phyloP scores from a whole-genome alignment of 2,888 invertebrate genomes.

The Drosophila atripex region DNA sequence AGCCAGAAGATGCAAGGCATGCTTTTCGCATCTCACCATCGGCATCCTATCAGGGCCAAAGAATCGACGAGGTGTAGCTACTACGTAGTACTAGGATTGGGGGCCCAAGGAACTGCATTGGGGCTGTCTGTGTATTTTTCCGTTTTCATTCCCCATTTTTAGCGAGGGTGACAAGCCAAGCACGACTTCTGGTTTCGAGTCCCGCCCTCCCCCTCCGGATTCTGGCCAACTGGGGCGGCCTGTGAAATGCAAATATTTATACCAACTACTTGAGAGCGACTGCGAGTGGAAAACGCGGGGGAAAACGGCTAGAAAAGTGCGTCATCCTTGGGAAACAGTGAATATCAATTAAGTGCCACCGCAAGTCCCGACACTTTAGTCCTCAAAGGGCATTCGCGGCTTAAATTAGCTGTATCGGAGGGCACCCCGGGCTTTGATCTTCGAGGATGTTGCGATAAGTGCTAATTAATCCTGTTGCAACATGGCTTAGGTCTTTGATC shows the following conservation, averaged over 20 bases:
- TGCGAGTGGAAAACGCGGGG: conserved; percentile 20
- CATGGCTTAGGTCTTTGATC: not conserved
- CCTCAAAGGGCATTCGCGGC: conserved; percentile 4
- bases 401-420: conserved; percentile 24
- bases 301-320: conserved; percentile 54
- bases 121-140: conserved; percentile 40
- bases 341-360: conserved; percentile 45
- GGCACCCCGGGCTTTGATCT: conserved; percentile 27
- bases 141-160: conserved; percentile 37
- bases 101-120: conserved; percentile 37
- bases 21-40: conserved; percentile 61
- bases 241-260: conserved; percentile 77
- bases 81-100: conserved; percentile 13
- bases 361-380: conserved; percentile 15
- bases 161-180: conserved; percentile 63
- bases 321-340: conserved; percentile 55
- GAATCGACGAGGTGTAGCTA: conserved; percentile 52
- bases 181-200: not conserved
- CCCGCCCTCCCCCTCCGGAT: conserved; percentile 9
- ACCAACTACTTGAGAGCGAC: conserved; percentile 63
- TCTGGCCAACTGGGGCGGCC: conserved; percentile 37
- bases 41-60: conserved; percentile 71
- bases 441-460: not conserved
- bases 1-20: conserved; percentile 51
- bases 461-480: not conserved